phyloP scores from a whole-genome alignment of 2,113 vertebrate genomes.

The Hassar affinis region DNA sequence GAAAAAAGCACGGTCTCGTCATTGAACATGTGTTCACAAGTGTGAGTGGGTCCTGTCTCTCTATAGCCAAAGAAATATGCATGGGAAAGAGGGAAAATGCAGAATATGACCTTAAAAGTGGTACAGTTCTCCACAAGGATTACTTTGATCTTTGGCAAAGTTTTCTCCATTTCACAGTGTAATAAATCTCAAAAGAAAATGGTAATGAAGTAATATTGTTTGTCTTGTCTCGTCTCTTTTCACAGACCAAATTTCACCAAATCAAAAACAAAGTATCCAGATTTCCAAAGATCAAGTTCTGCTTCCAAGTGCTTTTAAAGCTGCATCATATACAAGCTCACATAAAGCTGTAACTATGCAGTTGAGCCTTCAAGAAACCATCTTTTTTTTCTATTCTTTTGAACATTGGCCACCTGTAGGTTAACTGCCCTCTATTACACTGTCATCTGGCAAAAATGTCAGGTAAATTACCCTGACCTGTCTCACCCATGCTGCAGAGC shows the following conservation, averaged over 20 bases:
- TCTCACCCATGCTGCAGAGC: conserved; percentile 27
- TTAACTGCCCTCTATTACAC: conserved; percentile 42
- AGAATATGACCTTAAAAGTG: neutral
- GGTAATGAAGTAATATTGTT: neutral
- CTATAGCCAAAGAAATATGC: neutral
- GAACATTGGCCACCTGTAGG: neutral
- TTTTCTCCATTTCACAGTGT: neutral
- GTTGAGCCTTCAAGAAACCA: neutral
- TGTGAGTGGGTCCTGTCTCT: neutral
- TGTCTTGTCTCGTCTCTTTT: neutral
- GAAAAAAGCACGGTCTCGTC: neutral
- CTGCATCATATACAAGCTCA: neutral
- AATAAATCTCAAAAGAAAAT: neutral
- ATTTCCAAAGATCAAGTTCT: neutral
- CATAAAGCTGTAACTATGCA: neutral
- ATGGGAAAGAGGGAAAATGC: neutral
- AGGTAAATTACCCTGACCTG: conserved; percentile 37
- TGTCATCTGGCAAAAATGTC: conserved; percentile 23
- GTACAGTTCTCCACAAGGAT: neutral
- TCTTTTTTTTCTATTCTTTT: conserved; percentile 12
- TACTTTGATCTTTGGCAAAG: neutral
- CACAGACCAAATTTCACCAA: neutral
- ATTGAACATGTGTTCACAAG: neutral
- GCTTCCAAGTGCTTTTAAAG: neutral
- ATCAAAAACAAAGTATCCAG: neutral